Base-by-base conservation (phyloP, 2,888 invertebrate genomes). In the Argyresthia albistria region DNA sequence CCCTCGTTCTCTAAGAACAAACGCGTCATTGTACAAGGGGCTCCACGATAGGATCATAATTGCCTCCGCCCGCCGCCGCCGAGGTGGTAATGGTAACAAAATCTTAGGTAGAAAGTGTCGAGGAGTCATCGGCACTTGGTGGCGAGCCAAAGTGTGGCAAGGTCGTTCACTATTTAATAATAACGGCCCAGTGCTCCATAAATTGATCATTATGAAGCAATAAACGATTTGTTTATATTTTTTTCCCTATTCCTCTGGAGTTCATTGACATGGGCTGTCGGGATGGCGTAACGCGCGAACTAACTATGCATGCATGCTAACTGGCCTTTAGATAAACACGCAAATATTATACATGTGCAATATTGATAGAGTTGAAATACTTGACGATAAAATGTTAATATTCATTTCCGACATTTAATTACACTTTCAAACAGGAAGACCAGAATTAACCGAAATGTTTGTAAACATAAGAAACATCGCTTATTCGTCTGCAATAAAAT, bases 101-200 rank as follows among this genome's bases (percentile, higher is more conserved):
- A 78, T 76, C 69, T 63, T 62, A 65, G 25, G 48, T 80, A 80
- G 82, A 82, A 83, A 83, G 83, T 70, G 73, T 68, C 67, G 73
- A 25, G 25, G 65, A 78, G 80, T 84, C 81, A 82, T 78, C 79
- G 80, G 73, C 81, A 77, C 72, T 82, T 76, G 80, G 74, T 76
- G 68, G 61, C 69, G 73, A 71, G 79, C 78, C 84, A 81, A 82
- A 72, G 70, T 73, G 80, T 70, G 75, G 72, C 84, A 86, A 86
- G 86, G 84, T 84, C 83, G 70, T 67, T 63, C 69, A 49, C 35
- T 71, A 70, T 77, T 78, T 76, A 78, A 80, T 81, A 82, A 81
- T 76, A 76, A 55, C 56, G 55, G 73, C 64, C 67, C 42, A 11
- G 36, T 10, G 25, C 37, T 14, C 15, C 12, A 69, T 73, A 69